Evolutionary conservation across 2,113 vertebrate species (phyloP), one percentile per base, ranked within the genome.

Genomic region (Calidris pygmaea): DNA sequence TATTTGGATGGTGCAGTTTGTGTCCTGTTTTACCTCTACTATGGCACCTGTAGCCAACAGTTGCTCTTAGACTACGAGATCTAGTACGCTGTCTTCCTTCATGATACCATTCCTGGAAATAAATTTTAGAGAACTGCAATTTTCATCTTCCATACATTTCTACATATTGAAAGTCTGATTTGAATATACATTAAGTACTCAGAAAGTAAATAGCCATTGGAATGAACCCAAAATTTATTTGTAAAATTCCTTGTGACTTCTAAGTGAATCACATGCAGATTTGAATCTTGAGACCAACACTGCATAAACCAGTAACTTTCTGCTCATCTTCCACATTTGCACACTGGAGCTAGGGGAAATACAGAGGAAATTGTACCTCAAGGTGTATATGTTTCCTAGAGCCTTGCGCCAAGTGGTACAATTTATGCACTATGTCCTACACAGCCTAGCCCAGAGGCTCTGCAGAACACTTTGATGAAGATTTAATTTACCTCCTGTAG

Each of bases 401-500:
- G 75, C 85, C 55, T 30, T 55, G 59, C 79, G 85, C 55, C 63
- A 50, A 80, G 72, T 0, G 2, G 55, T 23, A 78, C 72, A 66
- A 92, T 92, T 97, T 93, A 90, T 90, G 72, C 59, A 70, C 41
- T 48, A 15, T 29, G 59, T 86, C 59, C 86, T 90, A 41, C 75
- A 62, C 5, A 86, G 79, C 41, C 78, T 91, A 83, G 86, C 85
- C 85, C 72, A 80, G 72, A 80, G 75, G 79, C 59, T 93, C 72
- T 93, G 79, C 75, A 32, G 45, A 86, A 85, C 45, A 41, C 72
- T 87, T 90, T 80, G 92, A 93, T 83, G 88, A 94, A 60, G 75
- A 70, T 93, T 94, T 95, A 94, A 95, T 95, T 90, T 95, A 92
- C 82, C 87, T 95, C 79, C 79, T 73, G 45, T 58, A 90, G 71